Evolutionary conservation across 2,888 invertebrate genomes (phyloP).

Genomic region (Ischnus inquisitorius): DNA sequence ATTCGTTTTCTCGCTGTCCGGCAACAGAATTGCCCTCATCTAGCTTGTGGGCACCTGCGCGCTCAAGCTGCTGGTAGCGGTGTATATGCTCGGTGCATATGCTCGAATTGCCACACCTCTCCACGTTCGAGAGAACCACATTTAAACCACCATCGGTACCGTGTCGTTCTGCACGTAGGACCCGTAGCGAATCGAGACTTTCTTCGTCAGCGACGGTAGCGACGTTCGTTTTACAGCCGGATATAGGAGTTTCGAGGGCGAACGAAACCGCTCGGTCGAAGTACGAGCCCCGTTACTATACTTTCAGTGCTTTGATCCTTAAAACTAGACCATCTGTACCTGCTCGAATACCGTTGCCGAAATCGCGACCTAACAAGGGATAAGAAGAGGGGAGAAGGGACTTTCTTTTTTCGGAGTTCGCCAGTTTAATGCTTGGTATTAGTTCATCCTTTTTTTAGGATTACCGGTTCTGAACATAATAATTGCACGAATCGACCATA

Average conservation of each 20-base stretch:
- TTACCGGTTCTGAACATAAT: no score
- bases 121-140: constrained; percentile 65
- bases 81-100: constrained; percentile 39
- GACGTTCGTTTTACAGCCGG: constrained; percentile 26
- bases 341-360: neutral
- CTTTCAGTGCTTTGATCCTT: neutral
- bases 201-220: constrained; percentile 65
- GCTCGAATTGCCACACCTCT: constrained; percentile 72
- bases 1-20: neutral
- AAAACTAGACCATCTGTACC: neutral
- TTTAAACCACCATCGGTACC: constrained; percentile 71
- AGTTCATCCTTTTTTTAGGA: no score
- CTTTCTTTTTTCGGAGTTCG: no score
- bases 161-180: constrained; percentile 74
- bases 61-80: constrained; percentile 8
- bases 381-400: no score
- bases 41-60: neutral
- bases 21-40: constrained; percentile 7
- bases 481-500: no score
- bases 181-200: constrained; percentile 68
- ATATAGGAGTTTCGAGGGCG: constrained; percentile 39
- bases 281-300: neutral
- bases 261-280: neutral
- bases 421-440: no score
- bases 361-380: neutral